A percentile compares a stretch with the other conserved stretches of the same genome.
Conservation (phyloP, 2,113 vertebrate genomes). For the Ia io region DNA sequence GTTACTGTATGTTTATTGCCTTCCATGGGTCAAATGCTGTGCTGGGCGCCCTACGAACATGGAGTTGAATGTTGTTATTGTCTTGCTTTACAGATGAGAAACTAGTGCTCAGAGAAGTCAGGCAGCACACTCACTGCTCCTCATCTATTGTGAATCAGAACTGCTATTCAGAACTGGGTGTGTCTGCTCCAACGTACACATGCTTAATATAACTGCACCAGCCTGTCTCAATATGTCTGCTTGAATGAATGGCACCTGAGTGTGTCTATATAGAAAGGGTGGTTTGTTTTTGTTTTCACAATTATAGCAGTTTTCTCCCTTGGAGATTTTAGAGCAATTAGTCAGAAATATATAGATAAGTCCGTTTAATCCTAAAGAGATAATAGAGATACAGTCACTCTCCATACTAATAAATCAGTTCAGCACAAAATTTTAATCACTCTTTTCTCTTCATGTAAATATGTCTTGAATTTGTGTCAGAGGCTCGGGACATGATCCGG, state of each 20-base stretch:
- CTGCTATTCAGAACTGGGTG: too few species aligned
- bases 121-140: neutral
- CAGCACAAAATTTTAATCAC: neutral
- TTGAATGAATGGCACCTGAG: neutral
- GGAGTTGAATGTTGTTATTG: too few species aligned
- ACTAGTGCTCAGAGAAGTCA: neutral
- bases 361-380: neutral
- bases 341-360: neutral
- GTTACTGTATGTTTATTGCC: neutral
- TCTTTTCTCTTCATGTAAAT: neutral
- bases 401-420: neutral
- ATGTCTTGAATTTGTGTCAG: neutral
- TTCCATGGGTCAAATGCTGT: neutral
- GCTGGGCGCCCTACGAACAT: neutral
- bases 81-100: neutral
- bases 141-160: neutral
- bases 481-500: neutral
- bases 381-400: neutral
- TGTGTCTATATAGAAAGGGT: neutral
- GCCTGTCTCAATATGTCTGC: neutral
- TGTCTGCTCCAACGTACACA: neutral
- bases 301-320: neutral
- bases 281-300: neutral
- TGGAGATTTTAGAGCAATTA: neutral
- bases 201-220: neutral